A percentile compares a stretch with the other conserved stretches of the same genome.
phyloP scores from a whole-genome alignment of 2,888 invertebrate species.

The Dromius quadrimaculatus region DNA sequence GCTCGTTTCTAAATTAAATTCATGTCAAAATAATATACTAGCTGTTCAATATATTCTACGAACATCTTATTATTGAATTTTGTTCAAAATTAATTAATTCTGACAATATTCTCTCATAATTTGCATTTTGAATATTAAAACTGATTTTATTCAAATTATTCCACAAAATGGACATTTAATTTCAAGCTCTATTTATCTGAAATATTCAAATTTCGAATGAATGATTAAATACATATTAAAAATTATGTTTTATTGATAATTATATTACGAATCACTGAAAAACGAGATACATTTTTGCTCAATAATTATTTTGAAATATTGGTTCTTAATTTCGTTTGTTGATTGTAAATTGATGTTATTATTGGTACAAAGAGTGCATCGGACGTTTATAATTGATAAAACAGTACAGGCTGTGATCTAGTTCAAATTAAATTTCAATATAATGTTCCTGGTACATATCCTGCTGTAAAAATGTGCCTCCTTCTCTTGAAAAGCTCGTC shows the following conservation, averaged over 20 bases:
- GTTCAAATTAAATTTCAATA: too few relatives aligned
- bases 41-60: too few relatives aligned
- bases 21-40: too few relatives aligned
- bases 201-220: conserved; percentile 6
- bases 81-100: not conserved
- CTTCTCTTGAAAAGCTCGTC: too few relatives aligned
- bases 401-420: too few relatives aligned
- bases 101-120: not conserved
- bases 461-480: too few relatives aligned
- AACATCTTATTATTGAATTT: too few relatives aligned
- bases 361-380: conserved; percentile 2
- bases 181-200: not conserved
- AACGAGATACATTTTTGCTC: conserved; percentile 12
- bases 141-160: too few relatives aligned
- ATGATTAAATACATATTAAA: not conserved
- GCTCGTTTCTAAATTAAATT: too few relatives aligned
- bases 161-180: not conserved
- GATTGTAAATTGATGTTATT: conserved; percentile 8
- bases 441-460: too few relatives aligned
- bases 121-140: too few relatives aligned
- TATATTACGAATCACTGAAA: conserved; percentile 11
- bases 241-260: not conserved
- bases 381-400: not conserved
- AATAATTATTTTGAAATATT: conserved; percentile 22
- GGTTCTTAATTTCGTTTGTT: conserved; percentile 15